A percentile compares a stretch with the other conserved stretches of the same genome.
phyloP scores from a whole-genome alignment of 2,797 vertebrate species.

The Phylloscopus collybita region DNA sequence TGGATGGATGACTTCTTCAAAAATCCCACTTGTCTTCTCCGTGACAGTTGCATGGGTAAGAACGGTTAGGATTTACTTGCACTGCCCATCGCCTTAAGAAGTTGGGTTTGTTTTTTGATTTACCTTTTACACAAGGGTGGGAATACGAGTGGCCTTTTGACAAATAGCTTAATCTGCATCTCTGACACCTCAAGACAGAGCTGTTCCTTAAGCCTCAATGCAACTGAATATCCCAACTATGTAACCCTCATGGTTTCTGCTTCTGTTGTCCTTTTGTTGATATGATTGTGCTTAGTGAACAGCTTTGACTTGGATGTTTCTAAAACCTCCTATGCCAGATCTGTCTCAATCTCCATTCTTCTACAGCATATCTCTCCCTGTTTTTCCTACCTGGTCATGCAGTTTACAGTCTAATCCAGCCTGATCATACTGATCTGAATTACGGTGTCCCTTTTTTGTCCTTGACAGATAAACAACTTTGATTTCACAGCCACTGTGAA shows the following conservation, averaged over 20 bases:
- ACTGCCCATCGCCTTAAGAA: fast-evolving
- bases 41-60: not conserved
- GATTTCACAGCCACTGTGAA: not conserved
- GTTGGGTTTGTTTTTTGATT: not conserved
- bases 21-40: not conserved
- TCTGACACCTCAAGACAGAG: not conserved
- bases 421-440: not conserved
- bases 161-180: not conserved
- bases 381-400: not conserved
- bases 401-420: not conserved
- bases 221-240: not conserved
- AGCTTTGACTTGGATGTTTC: not conserved
- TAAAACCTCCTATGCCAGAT: not conserved
- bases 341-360: not conserved
- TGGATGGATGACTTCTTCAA: not conserved
- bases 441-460: not conserved
- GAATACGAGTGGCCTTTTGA: not conserved
- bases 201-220: not conserved
- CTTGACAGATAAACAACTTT: not conserved
- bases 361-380: not conserved
- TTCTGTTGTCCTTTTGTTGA: not conserved
- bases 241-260: not conserved
- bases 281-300: not conserved
- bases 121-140: not conserved
- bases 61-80: not conserved